These are phyloP conservation scores for Bagarius yarrelli DNA, from an alignment of 2,113 vertebrate species.

Conservation along the genomic window DNA sequence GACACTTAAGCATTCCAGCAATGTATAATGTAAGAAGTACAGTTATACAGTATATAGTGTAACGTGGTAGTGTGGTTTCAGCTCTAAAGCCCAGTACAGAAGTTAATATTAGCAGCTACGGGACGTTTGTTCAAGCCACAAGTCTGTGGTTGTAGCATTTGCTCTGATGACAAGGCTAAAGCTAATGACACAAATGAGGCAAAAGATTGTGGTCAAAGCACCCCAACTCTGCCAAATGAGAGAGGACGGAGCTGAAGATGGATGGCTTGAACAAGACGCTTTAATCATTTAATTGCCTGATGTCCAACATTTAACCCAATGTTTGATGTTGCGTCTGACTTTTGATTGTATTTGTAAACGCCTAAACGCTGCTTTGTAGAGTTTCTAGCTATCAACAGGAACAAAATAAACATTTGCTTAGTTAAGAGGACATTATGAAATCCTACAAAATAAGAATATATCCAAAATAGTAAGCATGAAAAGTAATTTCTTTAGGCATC, in stretches of 20 bases:
- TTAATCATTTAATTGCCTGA: not conserved
- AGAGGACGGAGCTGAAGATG: not conserved
- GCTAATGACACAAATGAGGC: slow-evolving; percentile 21
- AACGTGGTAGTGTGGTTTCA: not conserved
- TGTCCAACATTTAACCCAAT: slow-evolving; percentile 6
- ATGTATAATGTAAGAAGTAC: too few species aligned
- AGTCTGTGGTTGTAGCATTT: slow-evolving; percentile 14
- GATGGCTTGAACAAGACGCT: not conserved
- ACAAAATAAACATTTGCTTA: slow-evolving; percentile 14
- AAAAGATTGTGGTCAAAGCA: slow-evolving; percentile 23
- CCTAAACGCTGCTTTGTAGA: slow-evolving; percentile 34
- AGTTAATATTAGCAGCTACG: not conserved
- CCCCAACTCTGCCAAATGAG: slow-evolving; percentile 1
- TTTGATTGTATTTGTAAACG: slow-evolving; percentile 29
- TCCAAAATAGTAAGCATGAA: slow-evolving; percentile 32
- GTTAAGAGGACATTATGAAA: slow-evolving; percentile 31
- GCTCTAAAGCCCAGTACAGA: not conserved
- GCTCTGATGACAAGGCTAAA: slow-evolving; percentile 22
- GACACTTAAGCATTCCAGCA: not conserved
- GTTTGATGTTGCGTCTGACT: slow-evolving; percentile 23
- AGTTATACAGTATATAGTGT: not conserved
- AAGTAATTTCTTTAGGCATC: slow-evolving; percentile 24
- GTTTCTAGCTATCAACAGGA: slow-evolving; percentile 33
- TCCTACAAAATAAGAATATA: slow-evolving; percentile 17
- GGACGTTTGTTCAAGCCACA: not conserved